Evolutionary conservation across 1,140 invertebrate genomes (phyloP).

Genomic region (Diorhabda elongata): DNA sequence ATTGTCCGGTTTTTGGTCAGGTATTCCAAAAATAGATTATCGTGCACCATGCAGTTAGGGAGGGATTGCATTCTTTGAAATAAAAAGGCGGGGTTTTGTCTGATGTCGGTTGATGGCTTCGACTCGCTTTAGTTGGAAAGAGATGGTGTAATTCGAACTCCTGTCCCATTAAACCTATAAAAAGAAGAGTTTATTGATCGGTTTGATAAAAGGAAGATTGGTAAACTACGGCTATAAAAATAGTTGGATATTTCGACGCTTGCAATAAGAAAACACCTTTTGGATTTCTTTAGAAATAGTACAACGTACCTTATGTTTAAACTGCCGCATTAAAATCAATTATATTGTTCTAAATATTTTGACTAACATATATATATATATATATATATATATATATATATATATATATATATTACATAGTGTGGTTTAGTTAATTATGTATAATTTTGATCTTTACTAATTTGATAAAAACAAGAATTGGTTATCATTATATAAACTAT

Average conservation of each 20-base stretch:
- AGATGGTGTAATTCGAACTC: conserved; percentile 11
- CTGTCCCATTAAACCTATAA: conserved; percentile 37
- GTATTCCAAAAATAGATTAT: neutral
- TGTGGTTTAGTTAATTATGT: too few species aligned
- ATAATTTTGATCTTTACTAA: too few species aligned
- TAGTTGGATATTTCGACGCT: conserved; percentile 28
- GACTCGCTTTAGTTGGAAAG: conserved; percentile 22
- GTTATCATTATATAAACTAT: too few species aligned
- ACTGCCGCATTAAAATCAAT: too few species aligned
- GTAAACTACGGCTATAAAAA: conserved; percentile 36
- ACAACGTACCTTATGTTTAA: too few species aligned
- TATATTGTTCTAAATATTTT: too few species aligned
- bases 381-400: too few species aligned
- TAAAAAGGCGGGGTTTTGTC: conserved; percentile 38
- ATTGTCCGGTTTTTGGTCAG: conserved; percentile 1
- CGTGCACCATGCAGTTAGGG: conserved; percentile 14
- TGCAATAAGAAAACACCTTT: conserved; percentile 9
- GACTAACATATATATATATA: too few species aligned
- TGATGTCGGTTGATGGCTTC: conserved; percentile 25
- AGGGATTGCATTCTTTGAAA: conserved; percentile 36
- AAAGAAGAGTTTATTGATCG: conserved; percentile 34
- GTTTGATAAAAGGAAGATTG: conserved; percentile 36
- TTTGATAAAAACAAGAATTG: too few species aligned
- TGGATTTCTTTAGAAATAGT: conserved; percentile 1
- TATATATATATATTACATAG: too few species aligned